Base-by-base conservation (phyloP, 2,113 vertebrate genomes). In the Raja brachyura region DNA sequence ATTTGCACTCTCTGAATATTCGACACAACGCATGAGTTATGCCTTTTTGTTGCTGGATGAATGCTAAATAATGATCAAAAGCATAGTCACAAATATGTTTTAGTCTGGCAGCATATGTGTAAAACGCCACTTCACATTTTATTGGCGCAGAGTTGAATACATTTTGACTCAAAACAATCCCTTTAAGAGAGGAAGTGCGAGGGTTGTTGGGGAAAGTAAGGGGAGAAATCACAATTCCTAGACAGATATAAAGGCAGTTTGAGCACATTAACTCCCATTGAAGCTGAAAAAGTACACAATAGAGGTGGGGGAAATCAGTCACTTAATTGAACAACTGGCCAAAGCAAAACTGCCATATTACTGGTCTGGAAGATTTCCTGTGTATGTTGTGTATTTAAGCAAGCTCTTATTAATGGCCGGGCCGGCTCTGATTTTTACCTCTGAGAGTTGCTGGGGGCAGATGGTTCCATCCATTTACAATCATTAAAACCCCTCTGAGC, bases 221-320 rank as follows among this genome's bases (percentile, higher is more conserved):
- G 11, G 39, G 90, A 33, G 9, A 92, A 10, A 54, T 74, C 48
- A 92, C 33, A 92, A 88, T 88, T 88, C 59, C 33, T 18, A 31
- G 83, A n/a, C 83, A 88, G 83, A 88, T 88, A 88, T 63, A 88
- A 86, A 88, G 83, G 31, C 56, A 88, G 83, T 88, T 88, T 88
- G 83, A 88, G 83, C 63, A 88, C 83, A 86, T 86, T 88, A 63
- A 88, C 83, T 63, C 39, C 83, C 83, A 88, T 88, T 88, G 63
- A 88, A 63, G 56, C 83, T 88, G 63, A 88, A n/a, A 88, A 88
- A 28, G 18, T 13, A 22, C 59, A 88, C 83, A 88, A 88, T 63
- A 81, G 81, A 4, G 56, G 2, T 6, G 83, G 83, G 28, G 83
- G 11, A 16, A 86, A 86, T 86, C 22, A 88, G 83, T 61, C 83